A percentile compares a stretch with the other conserved stretches of the same genome.
These are phyloP conservation scores for Crotalus helleri DNA, from an alignment of 2,113 vertebrate genomes.

Conservation along the genomic window DNA sequence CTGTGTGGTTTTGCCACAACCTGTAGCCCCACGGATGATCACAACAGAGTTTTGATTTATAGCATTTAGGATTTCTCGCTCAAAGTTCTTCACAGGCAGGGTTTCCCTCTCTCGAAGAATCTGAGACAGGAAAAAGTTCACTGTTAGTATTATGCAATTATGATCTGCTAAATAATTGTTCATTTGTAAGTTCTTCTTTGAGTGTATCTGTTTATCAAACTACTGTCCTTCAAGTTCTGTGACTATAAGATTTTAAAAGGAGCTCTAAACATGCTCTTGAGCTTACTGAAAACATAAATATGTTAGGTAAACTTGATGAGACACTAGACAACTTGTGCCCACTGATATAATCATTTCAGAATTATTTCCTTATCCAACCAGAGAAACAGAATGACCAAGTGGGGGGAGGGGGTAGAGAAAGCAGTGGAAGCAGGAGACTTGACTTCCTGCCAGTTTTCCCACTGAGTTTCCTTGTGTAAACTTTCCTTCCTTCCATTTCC, in stretches of 20 bases:
- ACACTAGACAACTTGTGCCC: not conserved
- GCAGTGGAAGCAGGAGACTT: not conserved
- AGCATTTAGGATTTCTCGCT: conserved; percentile 80
- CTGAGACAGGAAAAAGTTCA: conserved; percentile 60
- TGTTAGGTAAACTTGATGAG: not conserved
- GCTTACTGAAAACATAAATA: not conserved
- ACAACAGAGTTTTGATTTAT: conserved; percentile 80
- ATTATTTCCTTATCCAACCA: not conserved
- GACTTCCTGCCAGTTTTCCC: not conserved
- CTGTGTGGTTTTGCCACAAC: conserved; percentile 96
- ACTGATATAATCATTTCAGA: not conserved
- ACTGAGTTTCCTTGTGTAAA: not conserved
- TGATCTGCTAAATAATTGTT: not conserved
- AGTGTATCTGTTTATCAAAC: not conserved
- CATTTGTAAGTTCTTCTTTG: not conserved
- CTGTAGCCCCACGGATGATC: conserved; percentile 92
- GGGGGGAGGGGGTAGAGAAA: not conserved
- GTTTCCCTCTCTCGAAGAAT: conserved; percentile 77
- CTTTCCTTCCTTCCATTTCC: not conserved
- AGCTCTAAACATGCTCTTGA: not conserved
- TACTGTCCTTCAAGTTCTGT: not conserved
- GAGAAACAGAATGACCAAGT: not conserved
- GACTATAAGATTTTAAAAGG: not conserved
- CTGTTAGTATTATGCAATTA: not conserved
- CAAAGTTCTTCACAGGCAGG: conserved; percentile 89